Evolutionary conservation across 2,797 vertebrate genomes (phyloP), one percentile per base, ranked within the genome.

Genomic region (Etheostoma perlongum): DNA sequence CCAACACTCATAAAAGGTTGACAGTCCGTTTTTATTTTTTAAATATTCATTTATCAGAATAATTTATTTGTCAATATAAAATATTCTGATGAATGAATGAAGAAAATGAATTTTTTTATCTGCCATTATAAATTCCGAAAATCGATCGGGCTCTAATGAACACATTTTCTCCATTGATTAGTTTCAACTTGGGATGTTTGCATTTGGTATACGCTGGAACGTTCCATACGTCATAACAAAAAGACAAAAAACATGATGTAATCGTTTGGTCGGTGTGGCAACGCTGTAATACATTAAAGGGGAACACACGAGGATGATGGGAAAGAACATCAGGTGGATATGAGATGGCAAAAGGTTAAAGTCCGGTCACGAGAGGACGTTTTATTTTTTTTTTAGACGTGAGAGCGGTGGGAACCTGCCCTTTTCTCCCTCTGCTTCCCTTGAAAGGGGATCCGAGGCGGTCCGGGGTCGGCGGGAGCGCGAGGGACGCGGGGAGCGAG

Each of bases 361-460:
- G 65, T 2, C 2, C 18, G 33, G 52, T 76, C 55, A 40, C 18
- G 19, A 23, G 51, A 74, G 65, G 59, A 68, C 14, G 67, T 21
- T 72, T 79, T 79, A 51, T 60, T 11, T 33, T 30, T 30, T 30
- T 30, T 30, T 30, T 30, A 30, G 30, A 30, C n/a, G 67, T n/a
- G 64, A 69, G 63, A 9, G 67, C 15, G 52, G 77, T 86, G 85
- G 87, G 79, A 89, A 82, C 68, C 68, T 86, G 83, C 67, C 86
- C 86, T 84, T 78, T 82, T 57, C 64, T 49, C 51, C 19, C 54
- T 16, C 8, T 3, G 1, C 16, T 47, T 1, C 5, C 59, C 4
- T 13, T 2, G 1, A 40, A 10, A 64, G 80, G 65, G 81, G 58
- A 18, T 59, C 62, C 3, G 80, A 76, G 83, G 82, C 62, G 73